phyloP scores from a whole-genome alignment of 2,113 vertebrate genomes.

The Pollimyrus isidori region DNA sequence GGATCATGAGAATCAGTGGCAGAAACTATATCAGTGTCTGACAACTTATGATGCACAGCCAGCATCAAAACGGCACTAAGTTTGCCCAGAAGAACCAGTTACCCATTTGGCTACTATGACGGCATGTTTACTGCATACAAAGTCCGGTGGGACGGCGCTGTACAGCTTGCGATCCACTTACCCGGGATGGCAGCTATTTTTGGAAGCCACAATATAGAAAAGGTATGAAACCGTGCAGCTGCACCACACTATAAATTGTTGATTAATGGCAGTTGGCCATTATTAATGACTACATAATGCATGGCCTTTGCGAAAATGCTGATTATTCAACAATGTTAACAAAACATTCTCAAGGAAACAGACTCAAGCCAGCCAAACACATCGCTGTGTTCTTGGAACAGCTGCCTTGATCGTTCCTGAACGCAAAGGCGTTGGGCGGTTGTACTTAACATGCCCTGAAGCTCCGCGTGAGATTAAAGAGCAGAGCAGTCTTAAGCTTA shows the following conservation, averaged over 20 bases:
- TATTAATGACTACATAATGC: slow-evolving; percentile 6
- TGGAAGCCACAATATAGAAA: neutral
- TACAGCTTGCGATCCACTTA: neutral
- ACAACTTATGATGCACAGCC: slow-evolving; percentile 13
- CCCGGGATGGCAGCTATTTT: neutral
- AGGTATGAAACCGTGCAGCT: neutral
- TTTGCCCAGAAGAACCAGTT: slow-evolving; percentile 1
- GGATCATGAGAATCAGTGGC: neutral
- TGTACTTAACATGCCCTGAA: neutral
- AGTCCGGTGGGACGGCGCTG: neutral
- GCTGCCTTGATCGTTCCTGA: neutral
- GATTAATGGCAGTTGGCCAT: neutral
- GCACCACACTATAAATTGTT: neutral
- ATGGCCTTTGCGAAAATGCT: neutral
- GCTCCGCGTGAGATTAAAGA: neutral
- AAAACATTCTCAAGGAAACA: neutral
- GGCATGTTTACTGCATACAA: neutral
- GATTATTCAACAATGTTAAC: neutral
- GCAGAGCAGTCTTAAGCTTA: slow-evolving; percentile 7
- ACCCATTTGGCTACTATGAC: neutral
- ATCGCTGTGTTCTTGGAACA: neutral
- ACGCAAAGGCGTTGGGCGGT: neutral
- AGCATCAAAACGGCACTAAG: neutral
- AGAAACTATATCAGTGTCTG: slow-evolving; percentile 1
- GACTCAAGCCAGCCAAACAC: neutral